Evolutionary conservation across 2,113 vertebrate species (phyloP).

Genomic region (Guaruba guarouba): DNA sequence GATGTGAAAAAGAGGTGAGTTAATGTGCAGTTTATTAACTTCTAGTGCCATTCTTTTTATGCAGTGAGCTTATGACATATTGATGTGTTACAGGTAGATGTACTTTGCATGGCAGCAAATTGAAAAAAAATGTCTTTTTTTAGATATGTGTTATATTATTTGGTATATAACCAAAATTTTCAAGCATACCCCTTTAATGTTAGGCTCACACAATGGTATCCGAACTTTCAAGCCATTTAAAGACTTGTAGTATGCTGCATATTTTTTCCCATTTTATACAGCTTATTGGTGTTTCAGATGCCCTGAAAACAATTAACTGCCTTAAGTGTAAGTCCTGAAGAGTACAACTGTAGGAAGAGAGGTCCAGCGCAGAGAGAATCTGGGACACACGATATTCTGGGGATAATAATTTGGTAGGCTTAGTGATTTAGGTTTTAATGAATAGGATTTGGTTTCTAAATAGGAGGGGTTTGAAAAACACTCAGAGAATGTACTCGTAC

Average conservation of each 20-base stretch:
- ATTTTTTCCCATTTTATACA: not conserved
- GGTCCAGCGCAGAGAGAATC: conserved; percentile 53
- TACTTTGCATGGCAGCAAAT: not conserved
- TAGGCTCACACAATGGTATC: not conserved
- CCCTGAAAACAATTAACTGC: conserved; percentile 7
- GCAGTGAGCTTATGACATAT: not conserved
- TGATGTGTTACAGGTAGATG: not conserved
- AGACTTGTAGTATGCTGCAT: not conserved
- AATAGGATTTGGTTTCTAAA: conserved; percentile 61
- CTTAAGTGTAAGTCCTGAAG: conserved; percentile 12
- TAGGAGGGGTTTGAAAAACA: conserved; percentile 3
- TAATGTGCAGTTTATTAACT: not conserved
- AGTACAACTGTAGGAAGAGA: not conserved
- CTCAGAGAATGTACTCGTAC: not conserved
- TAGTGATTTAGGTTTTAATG: conserved; percentile 63
- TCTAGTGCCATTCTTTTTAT: not conserved
- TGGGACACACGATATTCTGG: conserved; percentile 48
- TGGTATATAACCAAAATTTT: not conserved
- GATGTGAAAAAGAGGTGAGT: not conserved
- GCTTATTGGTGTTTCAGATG: not conserved
- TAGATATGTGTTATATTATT: not conserved
- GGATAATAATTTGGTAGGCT: conserved; percentile 65
- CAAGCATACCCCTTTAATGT: not conserved
- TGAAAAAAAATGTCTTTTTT: not conserved
- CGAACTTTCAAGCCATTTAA: not conserved